phyloP scores from a whole-genome alignment of 1,140 invertebrate genomes.

The Drosophila malerkotliana region DNA sequence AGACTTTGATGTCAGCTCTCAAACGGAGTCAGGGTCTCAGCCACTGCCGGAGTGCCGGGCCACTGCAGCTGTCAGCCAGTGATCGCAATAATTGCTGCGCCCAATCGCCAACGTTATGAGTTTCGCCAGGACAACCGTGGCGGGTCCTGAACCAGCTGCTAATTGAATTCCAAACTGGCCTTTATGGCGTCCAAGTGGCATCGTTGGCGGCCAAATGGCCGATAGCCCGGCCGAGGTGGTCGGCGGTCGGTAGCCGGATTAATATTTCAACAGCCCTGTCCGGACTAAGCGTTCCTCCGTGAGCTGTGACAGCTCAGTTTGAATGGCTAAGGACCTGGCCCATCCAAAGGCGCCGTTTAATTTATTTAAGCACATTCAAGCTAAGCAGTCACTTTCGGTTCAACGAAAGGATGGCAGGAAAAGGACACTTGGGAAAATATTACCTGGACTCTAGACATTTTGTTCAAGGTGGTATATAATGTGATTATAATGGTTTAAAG shows the following conservation, averaged over 20 bases:
- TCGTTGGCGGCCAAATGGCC: neutral
- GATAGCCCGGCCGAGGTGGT: neutral
- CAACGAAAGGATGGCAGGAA: neutral
- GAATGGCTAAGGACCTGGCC: slow-evolving; percentile 35
- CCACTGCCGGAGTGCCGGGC: neutral
- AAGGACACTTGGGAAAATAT: slow-evolving; percentile 3
- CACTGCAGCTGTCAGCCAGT: slow-evolving; percentile 50
- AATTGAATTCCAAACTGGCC: slow-evolving; percentile 66
- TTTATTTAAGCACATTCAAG: slow-evolving; percentile 60
- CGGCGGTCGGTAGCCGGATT: slow-evolving; percentile 27
- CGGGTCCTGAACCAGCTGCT: slow-evolving; percentile 9
- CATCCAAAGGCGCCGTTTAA: slow-evolving; percentile 35
- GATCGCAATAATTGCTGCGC: slow-evolving; percentile 66
- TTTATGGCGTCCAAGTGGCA: slow-evolving; percentile 16
- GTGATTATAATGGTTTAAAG: neutral
- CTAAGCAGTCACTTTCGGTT: slow-evolving; percentile 51
- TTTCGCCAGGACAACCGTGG: slow-evolving; percentile 12
- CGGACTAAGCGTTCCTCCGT: slow-evolving; percentile 50
- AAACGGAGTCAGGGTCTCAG: neutral
- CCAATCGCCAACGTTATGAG: slow-evolving; percentile 39
- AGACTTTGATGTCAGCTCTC: neutral
- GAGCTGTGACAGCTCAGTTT: slow-evolving; percentile 41
- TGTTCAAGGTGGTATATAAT: neutral
- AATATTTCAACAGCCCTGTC: slow-evolving; percentile 66
- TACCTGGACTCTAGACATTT: neutral